These are phyloP conservation scores for Cloeon dipterum DNA, from an alignment of 2,888 invertebrate genomes.

Conservation along the genomic window DNA sequence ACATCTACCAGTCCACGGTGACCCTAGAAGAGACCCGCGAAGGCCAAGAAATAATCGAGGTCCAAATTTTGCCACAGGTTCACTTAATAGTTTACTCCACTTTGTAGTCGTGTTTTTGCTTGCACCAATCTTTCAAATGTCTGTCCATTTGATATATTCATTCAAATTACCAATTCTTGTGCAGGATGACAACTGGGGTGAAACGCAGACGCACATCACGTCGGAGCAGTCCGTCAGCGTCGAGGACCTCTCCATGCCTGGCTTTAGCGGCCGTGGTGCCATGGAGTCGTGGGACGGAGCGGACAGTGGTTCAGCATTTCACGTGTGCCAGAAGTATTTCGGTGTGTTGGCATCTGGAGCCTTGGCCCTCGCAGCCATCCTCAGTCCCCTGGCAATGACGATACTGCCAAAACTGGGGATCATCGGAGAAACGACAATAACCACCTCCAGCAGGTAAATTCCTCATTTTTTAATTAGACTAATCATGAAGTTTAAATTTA, in stretches of 20 bases:
- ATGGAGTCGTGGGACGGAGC: constrained; percentile 32
- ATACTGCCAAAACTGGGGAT: constrained; percentile 63
- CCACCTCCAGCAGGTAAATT: constrained; percentile 5
- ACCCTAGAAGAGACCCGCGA: constrained; percentile 56
- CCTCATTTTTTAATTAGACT: too few species aligned
- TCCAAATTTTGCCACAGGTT: constrained; percentile 63
- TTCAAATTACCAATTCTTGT: constrained; percentile 6
- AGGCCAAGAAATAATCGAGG: constrained; percentile 83
- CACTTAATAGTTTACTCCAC: neutral
- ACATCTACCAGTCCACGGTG: constrained; percentile 69
- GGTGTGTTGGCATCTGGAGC: constrained; percentile 59
- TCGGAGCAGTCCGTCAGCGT: constrained; percentile 88
- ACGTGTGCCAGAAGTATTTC: constrained; percentile 59
- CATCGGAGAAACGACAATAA: constrained; percentile 8
- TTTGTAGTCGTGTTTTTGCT: neutral
- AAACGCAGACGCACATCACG: constrained; percentile 90
- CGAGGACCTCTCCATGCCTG: constrained; percentile 34
- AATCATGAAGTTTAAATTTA: too few species aligned
- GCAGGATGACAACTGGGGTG: constrained; percentile 98
- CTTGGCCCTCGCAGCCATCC: constrained; percentile 59
- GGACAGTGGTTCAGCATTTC: constrained; percentile 22
- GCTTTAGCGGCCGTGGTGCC: constrained; percentile 24
- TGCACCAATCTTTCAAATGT: neutral
- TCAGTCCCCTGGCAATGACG: constrained; percentile 88
- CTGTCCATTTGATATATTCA: neutral